These are phyloP conservation scores for Donacobius atricapilla DNA, from an alignment of 2,113 vertebrate species.

Conservation along the genomic window DNA sequence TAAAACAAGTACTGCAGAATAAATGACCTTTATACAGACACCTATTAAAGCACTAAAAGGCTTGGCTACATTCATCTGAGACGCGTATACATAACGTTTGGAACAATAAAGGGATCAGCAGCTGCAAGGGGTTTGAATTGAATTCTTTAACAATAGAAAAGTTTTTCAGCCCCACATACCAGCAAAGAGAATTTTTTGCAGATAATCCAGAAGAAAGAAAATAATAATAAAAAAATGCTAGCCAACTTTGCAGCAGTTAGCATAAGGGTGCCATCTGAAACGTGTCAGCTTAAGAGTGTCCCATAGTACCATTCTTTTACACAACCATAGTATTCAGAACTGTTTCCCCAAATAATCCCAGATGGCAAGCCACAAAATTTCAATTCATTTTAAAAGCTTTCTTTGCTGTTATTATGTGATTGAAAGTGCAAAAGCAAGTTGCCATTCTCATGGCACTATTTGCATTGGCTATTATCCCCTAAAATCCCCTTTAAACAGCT, in stretches of 20 bases:
- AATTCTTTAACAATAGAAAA: conserved; percentile 80
- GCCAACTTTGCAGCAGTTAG: conserved; percentile 74
- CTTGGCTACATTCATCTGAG: conserved; percentile 79
- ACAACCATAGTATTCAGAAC: conserved; percentile 76
- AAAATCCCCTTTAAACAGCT: conserved; percentile 86
- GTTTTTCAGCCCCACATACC: conserved; percentile 80
- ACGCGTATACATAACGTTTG: conserved; percentile 69
- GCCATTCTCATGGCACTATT: conserved; percentile 84
- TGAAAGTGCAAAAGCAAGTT: conserved; percentile 78
- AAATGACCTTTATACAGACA: conserved; percentile 82
- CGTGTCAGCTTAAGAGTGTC: conserved; percentile 77
- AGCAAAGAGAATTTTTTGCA: conserved; percentile 80
- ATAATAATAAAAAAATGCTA: conserved; percentile 74
- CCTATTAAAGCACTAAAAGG: conserved; percentile 82
- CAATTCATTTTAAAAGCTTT: conserved; percentile 83
- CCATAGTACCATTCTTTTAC: conserved; percentile 71
- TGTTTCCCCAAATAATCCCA: conserved; percentile 82
- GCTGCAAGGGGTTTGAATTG: conserved; percentile 81
- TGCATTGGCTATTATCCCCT: conserved; percentile 83
- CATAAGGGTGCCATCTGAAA: conserved; percentile 80
- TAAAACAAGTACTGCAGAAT: conserved; percentile 77
- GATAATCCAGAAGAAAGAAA: conserved; percentile 80
- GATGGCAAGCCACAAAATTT: conserved; percentile 84
- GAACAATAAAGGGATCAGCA: conserved; percentile 79
- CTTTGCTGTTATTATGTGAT: conserved; percentile 79